Evolutionary conservation across 1,140 invertebrate genomes (phyloP).

Genomic region (Himalopsyche phryganea): DNA sequence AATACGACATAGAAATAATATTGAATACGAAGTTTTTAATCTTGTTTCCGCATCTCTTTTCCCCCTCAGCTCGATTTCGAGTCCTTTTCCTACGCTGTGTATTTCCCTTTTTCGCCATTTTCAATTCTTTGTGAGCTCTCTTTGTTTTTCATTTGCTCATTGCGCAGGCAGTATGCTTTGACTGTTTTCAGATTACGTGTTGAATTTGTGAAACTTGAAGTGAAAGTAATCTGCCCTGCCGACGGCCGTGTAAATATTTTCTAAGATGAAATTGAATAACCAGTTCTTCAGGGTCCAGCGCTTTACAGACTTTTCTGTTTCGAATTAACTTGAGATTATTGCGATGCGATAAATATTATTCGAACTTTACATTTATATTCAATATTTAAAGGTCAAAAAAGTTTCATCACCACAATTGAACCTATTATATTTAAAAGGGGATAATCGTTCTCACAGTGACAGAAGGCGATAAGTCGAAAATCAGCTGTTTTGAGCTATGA

Average conservation of each 20-base stretch:
- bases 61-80: constrained; percentile 1
- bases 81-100: constrained; percentile 12
- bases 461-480: no score
- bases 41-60: constrained; percentile 32
- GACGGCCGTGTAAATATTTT: constrained; percentile 33
- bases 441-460: no score
- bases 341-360: no score
- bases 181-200: constrained; percentile 33
- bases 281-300: constrained; percentile 20
- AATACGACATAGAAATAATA: not conserved
- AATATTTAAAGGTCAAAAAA: not conserved
- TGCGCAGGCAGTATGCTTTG: constrained; percentile 31
- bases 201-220: constrained; percentile 35
- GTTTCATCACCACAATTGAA: not conserved
- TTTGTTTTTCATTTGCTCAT: constrained; percentile 34
- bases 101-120: constrained; percentile 33
- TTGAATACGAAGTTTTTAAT: constrained; percentile 34
- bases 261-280: constrained; percentile 35
- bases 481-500: no score
- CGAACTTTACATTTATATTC: not conserved
- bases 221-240: constrained; percentile 33
- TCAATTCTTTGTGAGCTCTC: constrained; percentile 32
- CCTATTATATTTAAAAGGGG: no score
- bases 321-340: not conserved
- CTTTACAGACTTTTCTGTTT: constrained; percentile 2